Conservation (phyloP, 2,888 invertebrate species). For the Xiphydria camelus region DNA sequence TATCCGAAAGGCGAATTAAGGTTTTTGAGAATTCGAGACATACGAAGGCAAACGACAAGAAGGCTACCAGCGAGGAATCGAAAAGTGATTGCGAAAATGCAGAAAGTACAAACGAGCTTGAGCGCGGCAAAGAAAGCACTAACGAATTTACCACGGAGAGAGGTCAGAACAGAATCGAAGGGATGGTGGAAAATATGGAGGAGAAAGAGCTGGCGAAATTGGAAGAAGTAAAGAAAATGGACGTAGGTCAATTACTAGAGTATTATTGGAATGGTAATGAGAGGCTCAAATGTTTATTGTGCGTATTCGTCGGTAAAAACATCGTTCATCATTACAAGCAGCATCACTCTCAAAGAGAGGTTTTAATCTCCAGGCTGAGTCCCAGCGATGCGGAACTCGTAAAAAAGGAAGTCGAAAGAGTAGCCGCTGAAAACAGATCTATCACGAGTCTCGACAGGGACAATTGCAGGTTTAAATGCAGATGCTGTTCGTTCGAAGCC, state of each 20-base stretch:
- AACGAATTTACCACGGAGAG: neutral
- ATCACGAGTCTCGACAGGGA: constrained; percentile 18
- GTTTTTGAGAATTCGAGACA: neutral
- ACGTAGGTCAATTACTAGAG: constrained; percentile 41
- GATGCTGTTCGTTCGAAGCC: constrained; percentile 46
- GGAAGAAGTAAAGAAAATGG: constrained; percentile 59
- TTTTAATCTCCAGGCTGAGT: constrained; percentile 66
- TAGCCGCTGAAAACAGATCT: constrained; percentile 50
- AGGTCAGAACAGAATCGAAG: constrained; percentile 16
- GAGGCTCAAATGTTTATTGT: constrained; percentile 65
- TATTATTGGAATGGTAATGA: constrained; percentile 42
- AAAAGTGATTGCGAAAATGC: constrained; percentile 49
- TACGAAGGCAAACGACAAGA: constrained; percentile 3
- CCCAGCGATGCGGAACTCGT: constrained; percentile 61
- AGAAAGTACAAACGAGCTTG: constrained; percentile 49
- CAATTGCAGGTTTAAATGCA: constrained; percentile 39
- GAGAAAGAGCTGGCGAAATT: constrained; percentile 22
- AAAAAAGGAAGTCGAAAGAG: constrained; percentile 61
- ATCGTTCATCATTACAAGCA: constrained; percentile 70
- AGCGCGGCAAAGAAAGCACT: constrained; percentile 27
- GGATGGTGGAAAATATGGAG: constrained; percentile 10
- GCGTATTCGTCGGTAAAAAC: constrained; percentile 63
- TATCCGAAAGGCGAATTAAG: too few relatives aligned
- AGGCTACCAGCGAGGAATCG: neutral
- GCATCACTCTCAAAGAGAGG: constrained; percentile 68